A percentile compares a stretch with the other conserved stretches of the same genome.
These are phyloP conservation scores for Lampris incognitus DNA, from an alignment of 2,113 vertebrate species.

Conservation along the genomic window DNA sequence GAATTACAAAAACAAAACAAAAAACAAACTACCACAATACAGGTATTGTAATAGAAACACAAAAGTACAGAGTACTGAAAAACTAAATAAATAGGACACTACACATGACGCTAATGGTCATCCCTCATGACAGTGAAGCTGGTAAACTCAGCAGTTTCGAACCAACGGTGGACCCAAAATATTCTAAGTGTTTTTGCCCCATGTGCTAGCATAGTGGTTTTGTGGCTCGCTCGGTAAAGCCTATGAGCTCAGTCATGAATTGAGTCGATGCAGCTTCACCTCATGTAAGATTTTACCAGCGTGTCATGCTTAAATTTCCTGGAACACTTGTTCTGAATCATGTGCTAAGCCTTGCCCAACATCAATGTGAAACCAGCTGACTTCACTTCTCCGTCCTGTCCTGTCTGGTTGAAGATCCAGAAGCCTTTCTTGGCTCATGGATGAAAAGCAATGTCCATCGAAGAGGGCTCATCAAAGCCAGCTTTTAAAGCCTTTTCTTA, in stretches of 20 bases:
- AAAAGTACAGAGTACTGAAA: not conserved
- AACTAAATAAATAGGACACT: not conserved
- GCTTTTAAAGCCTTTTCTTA: not conserved
- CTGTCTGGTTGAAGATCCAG: no score
- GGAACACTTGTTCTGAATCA: no score
- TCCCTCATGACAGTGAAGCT: not conserved
- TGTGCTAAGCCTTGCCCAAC: no score
- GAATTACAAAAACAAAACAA: not conserved
- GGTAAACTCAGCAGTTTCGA: slow-evolving; percentile 3
- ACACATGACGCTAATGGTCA: not conserved
- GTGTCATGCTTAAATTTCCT: no score
- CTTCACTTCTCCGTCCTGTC: no score
- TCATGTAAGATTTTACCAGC: no score
- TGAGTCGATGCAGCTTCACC: no score
- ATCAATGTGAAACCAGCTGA: no score
- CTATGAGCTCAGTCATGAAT: not conserved
- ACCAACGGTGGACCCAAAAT: slow-evolving; percentile 8
- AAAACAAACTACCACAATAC: not conserved
- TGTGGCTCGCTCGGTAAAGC: not conserved
- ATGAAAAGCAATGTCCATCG: no score
- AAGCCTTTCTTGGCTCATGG: no score
- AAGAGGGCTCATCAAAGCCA: not conserved
- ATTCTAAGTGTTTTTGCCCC: slow-evolving; percentile 7
- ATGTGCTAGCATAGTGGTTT: not conserved
- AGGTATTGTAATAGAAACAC: not conserved